Evolutionary conservation across 64 coral and sea anemone genomes (phyloP).

Genomic region (Anthopleura sola): DNA sequence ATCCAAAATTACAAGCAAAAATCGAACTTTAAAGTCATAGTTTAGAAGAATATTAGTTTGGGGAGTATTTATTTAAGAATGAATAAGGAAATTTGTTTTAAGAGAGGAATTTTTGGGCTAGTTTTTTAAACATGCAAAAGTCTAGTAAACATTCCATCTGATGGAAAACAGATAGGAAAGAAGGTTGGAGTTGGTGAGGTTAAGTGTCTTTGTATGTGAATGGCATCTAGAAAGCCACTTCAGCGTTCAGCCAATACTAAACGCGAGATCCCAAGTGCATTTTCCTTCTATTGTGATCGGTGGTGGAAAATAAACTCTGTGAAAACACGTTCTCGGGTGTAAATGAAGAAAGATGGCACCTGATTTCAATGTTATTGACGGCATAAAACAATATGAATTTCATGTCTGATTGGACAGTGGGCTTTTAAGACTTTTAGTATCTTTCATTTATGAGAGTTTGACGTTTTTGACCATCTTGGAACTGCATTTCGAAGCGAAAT

Average conservation of each 20-base stretch:
- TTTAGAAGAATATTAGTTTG: too few species aligned
- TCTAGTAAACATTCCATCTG: background rate
- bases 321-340: background rate
- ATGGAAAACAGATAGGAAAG: background rate
- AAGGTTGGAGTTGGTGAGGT: background rate
- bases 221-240: background rate
- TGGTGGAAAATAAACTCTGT: background rate
- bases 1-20: too few species aligned
- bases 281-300: background rate
- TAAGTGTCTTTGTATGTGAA: slow-evolving; percentile 3
- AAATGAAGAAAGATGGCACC: slow-evolving; percentile 14
- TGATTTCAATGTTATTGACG: background rate
- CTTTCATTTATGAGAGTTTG: background rate
- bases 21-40: too few species aligned
- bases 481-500: background rate
- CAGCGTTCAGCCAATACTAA: background rate
- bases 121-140: background rate
- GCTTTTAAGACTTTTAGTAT: background rate
- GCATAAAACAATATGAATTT: background rate
- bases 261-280: background rate
- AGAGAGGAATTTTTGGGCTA: too few species aligned
- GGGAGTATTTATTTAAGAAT: too few species aligned
- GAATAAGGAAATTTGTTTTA: background rate
- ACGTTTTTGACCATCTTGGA: background rate
- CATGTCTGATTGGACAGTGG: background rate